A percentile compares a stretch with the other conserved stretches of the same genome.
phyloP scores from a whole-genome alignment of 2,797 vertebrate species.

The Trematocara caparti region DNA sequence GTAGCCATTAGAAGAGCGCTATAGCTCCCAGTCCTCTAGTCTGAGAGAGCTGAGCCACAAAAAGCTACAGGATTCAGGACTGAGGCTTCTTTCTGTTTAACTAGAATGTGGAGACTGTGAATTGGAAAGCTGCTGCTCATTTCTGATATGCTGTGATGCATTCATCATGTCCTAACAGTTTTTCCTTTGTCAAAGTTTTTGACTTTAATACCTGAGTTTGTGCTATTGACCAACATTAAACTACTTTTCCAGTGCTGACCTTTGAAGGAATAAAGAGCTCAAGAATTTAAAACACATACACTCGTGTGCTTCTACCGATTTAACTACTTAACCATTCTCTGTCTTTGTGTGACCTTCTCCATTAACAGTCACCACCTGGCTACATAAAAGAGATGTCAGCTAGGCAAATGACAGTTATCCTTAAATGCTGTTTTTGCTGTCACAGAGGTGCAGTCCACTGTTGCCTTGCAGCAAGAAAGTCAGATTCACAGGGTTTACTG shows the following conservation, averaged over 20 bases:
- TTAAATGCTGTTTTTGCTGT: not conserved
- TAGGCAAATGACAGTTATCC: not conserved
- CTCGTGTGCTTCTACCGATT: not conserved
- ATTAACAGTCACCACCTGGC: not conserved
- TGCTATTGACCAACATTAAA: not conserved
- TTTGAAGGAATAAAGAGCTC: not conserved
- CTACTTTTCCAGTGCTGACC: not conserved
- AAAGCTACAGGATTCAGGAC: not conserved
- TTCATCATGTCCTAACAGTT: not conserved
- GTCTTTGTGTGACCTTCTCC: not conserved
- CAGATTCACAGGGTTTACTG: not conserved
- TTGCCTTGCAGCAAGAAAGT: not conserved
- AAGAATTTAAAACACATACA: not conserved
- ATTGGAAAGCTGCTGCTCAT: not conserved
- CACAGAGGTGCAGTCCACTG: not conserved
- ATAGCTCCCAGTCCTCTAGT: not conserved
- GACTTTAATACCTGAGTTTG: not conserved
- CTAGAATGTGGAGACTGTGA: not conserved
- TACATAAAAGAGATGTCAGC: not conserved
- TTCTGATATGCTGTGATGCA: not conserved
- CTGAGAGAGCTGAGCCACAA: not conserved
- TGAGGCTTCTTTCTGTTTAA: not conserved
- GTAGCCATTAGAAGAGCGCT: not conserved
- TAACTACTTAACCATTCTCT: not conserved
- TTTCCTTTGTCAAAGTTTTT: not conserved